Percentiles rank a stretch among this genome's conserved stretches.
These are phyloP conservation scores for Pituophis catenifer DNA, from an alignment of 2,113 vertebrate species.

Conservation along the genomic window DNA sequence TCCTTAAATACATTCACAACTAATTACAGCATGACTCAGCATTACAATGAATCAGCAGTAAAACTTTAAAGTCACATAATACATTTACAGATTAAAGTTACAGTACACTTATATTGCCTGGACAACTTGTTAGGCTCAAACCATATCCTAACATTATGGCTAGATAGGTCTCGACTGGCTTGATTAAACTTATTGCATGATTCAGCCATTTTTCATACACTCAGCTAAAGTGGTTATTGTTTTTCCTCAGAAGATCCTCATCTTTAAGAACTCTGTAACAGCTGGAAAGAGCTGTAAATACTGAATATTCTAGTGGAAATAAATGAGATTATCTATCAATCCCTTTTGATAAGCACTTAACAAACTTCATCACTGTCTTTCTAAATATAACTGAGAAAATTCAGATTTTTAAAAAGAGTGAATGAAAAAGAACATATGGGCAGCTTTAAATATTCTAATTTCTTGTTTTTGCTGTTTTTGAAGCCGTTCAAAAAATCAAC, in stretches of 20 bases:
- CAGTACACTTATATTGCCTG: too few species aligned
- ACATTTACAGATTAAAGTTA: too few species aligned
- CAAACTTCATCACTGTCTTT: not conserved
- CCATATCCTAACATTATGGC: not conserved
- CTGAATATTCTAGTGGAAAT: not conserved
- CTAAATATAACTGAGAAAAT: not conserved
- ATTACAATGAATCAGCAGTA: too few species aligned
- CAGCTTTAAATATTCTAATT: not conserved
- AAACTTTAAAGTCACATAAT: too few species aligned
- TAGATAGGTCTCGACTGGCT: not conserved
- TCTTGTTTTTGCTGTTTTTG: not conserved
- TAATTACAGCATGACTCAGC: too few species aligned
- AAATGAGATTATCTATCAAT: not conserved
- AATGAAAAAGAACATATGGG: not conserved
- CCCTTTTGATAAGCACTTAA: not conserved
- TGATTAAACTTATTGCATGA: not conserved
- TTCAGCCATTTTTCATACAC: not conserved
- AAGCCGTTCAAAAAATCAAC: not conserved
- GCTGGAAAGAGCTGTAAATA: not conserved
- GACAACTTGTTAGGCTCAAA: too few species aligned
- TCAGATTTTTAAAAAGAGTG: not conserved
- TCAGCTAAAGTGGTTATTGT: not conserved
- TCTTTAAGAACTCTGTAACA: not conserved
- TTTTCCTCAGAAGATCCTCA: not conserved
- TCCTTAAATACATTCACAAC: too few species aligned